Evolutionary conservation across 30 jellyfish, hydroid and myxozoan species (phyloP), one percentile per base, ranked within the genome.

Genomic region (Turritopsis dohrnii): DNA sequence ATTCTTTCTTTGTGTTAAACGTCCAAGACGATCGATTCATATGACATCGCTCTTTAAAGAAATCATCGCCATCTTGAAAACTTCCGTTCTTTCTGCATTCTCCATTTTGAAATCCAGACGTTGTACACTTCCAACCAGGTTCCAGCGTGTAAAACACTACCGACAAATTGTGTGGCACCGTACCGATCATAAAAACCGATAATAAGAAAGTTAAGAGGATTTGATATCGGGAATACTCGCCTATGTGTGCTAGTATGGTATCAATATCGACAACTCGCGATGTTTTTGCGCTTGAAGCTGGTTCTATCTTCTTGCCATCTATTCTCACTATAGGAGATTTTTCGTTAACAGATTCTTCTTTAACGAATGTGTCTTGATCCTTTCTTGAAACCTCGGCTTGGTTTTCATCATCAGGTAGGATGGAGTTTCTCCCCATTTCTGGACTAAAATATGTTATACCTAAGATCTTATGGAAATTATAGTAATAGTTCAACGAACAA

Each of bases 21-120:
- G 4, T 27, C 77, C 77, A 69, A 23, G 77, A 69, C 9, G 31
- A n/a, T 69, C 77, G 77, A 69, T 69, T 69, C 77, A 69, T 69
- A 23, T 69, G 28, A 1, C 77, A 69, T 69, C 77, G 9, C 77
- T 69, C 77, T 23, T 69, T 69, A 27, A n/a, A 69, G 9, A 69
- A 69, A 69, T 27, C 77, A 69, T 69, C 22, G 28, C 77, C 77
- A 69, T n/a, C 77, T 7, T 69, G 16, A 69, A 69, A 69, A 0
- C 22, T 69, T 7, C 30, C 30, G 19, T 69, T 69, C 4, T 7
- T 16, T 69, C 28, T n/a, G 22, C 77, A 69, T 69, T 69, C 77
- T 9, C 77, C 77, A 27, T 0, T 19, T 69, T 69, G 9, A n/a
- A n/a, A 23, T n/a, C 77, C 77, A 8, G 77, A n/a, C 9, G 16